These are phyloP conservation scores for Macaria notata DNA, from an alignment of 2,888 invertebrate genomes.

Conservation along the genomic window DNA sequence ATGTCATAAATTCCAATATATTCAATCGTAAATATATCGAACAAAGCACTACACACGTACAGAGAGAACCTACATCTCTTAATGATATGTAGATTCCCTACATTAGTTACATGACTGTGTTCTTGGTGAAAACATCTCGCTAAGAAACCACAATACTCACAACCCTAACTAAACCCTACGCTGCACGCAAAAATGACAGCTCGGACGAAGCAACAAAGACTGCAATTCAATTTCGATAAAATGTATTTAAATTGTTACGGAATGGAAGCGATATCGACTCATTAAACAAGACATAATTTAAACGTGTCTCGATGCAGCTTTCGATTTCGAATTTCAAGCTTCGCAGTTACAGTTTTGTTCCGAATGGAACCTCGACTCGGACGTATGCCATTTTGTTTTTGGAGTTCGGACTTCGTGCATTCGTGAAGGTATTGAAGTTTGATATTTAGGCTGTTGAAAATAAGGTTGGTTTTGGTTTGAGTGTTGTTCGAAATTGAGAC, in stretches of 20 bases:
- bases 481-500: slow-evolving; percentile 69
- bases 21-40: slow-evolving; percentile 74
- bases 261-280: slow-evolving; percentile 58
- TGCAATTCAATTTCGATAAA: slow-evolving; percentile 20
- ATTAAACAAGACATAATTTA: slow-evolving; percentile 82
- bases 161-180: slow-evolving; percentile 30
- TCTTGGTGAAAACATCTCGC: slow-evolving; percentile 79
- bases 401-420: slow-evolving; percentile 54
- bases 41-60: slow-evolving; percentile 81
- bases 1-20: slow-evolving; percentile 73
- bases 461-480: slow-evolving; percentile 48
- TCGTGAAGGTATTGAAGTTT: slow-evolving; percentile 41
- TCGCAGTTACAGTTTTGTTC: slow-evolving; percentile 46
- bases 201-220: slow-evolving; percentile 16
- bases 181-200: slow-evolving; percentile 39
- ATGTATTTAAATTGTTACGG: slow-evolving; percentile 38
- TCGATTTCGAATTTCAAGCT: slow-evolving; percentile 48
- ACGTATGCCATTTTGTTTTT: slow-evolving; percentile 51
- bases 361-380: slow-evolving; percentile 26
- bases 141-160: slow-evolving; percentile 40
- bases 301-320: slow-evolving; percentile 46
- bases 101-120: slow-evolving; percentile 82
- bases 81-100: slow-evolving; percentile 82
- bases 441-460: slow-evolving; percentile 21
- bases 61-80: slow-evolving; percentile 76